Evolutionary conservation across 1,140 invertebrate species (phyloP).

Genomic region (Helicoverpa armigera): DNA sequence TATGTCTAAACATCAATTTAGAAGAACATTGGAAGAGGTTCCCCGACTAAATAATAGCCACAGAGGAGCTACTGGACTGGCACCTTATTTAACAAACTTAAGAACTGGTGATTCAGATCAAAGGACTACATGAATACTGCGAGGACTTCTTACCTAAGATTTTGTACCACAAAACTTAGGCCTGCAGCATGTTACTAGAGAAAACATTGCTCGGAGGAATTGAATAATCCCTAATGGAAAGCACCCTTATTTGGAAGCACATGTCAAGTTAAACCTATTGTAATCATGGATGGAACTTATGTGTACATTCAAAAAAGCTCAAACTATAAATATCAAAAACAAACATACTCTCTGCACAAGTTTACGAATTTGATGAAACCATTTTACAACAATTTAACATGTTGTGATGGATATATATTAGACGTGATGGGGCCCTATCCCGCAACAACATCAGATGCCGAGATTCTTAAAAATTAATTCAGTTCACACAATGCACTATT

Average conservation of each 20-base stretch:
- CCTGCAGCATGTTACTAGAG: background rate
- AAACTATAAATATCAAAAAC: slow-evolving; percentile 11
- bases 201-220: background rate
- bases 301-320: slow-evolving; percentile 5
- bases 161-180: background rate
- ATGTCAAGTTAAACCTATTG: background rate
- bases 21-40: background rate
- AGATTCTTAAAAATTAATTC: too few species aligned
- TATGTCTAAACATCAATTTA: background rate
- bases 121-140: background rate
- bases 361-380: background rate
- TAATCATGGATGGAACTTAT: slow-evolving; percentile 20
- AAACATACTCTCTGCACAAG: slow-evolving; percentile 12
- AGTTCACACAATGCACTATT: too few species aligned
- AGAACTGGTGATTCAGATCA: background rate
- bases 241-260: background rate
- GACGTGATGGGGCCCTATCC: too few species aligned
- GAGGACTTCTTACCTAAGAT: too few species aligned
- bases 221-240: too few species aligned
- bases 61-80: too few species aligned
- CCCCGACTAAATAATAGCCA: too few species aligned
- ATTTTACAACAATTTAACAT: too few species aligned
- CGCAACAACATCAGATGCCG: too few species aligned
- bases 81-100: too few species aligned
- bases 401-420: too few species aligned